Evolutionary conservation across 2,113 vertebrate genomes (phyloP).

Genomic region (Gallinago media): DNA sequence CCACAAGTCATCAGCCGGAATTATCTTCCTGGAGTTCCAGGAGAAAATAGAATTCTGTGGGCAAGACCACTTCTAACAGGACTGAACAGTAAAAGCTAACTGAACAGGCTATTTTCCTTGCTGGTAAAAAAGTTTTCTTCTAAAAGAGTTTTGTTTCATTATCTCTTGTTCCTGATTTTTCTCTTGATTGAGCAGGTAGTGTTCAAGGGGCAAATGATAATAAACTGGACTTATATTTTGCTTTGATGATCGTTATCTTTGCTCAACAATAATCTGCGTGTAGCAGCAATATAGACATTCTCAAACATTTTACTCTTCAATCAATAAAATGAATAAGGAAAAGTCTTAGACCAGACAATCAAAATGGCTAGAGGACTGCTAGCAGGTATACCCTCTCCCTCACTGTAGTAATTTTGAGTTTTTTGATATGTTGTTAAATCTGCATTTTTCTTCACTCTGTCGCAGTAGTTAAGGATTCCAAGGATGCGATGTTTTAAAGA

Average conservation of each 20-base stretch:
- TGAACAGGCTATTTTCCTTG: slow-evolving; percentile 4
- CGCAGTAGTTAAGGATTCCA: background rate
- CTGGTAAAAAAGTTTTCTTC: background rate
- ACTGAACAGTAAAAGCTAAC: background rate
- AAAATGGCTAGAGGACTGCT: background rate
- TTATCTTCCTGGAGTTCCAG: slow-evolving; percentile 1
- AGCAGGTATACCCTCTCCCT: background rate
- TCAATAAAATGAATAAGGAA: background rate
- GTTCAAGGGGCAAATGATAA: background rate
- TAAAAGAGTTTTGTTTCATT: background rate
- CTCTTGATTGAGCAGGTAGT: background rate
- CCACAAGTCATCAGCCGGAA: background rate
- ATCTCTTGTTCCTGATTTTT: slow-evolving; percentile 1
- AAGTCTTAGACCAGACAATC: background rate
- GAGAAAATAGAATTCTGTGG: background rate
- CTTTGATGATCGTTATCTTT: background rate
- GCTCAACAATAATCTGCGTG: background rate
- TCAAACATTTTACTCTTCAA: background rate
- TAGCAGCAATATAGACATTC: background rate
- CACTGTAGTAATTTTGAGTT: background rate
- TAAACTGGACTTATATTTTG: background rate
- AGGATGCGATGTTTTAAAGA: background rate
- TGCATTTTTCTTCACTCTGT: background rate
- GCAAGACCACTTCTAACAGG: background rate
- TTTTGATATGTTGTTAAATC: background rate